These are phyloP conservation scores for Yponomeuta malinellus DNA, from an alignment of 2,888 invertebrate genomes.

Conservation along the genomic window DNA sequence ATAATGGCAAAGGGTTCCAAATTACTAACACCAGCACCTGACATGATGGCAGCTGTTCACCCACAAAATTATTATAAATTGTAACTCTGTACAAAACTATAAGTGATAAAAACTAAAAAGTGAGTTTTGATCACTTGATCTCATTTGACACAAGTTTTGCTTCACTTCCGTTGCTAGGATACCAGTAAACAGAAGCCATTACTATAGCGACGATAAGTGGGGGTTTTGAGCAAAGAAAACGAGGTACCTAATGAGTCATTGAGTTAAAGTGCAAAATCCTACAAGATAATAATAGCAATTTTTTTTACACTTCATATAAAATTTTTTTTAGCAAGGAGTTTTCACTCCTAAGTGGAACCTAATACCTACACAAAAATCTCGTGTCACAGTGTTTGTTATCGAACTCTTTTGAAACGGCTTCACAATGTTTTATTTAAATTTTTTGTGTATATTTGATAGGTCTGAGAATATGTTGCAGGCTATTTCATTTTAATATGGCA, in stretches of 20 bases:
- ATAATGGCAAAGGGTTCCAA: constrained; percentile 83
- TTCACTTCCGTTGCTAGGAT: constrained; percentile 4
- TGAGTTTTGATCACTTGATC: not conserved
- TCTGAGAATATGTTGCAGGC: no score
- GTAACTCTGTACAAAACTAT: constrained; percentile 15
- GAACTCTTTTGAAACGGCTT: no score
- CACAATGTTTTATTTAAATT: no score
- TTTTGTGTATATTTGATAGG: no score
- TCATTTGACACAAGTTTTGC: constrained; percentile 7
- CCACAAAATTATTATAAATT: not conserved
- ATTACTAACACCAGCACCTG: constrained; percentile 70
- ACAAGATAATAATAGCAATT: not conserved
- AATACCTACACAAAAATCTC: no score
- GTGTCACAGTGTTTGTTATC: no score
- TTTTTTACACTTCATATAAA: not conserved
- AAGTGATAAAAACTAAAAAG: constrained; percentile 15
- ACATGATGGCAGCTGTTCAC: not conserved
- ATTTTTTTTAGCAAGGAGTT: not conserved
- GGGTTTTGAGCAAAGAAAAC: constrained; percentile 5
- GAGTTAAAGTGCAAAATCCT: not conserved
- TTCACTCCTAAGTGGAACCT: no score
- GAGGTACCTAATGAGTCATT: not conserved
- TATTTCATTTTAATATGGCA: no score
- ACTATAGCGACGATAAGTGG: constrained; percentile 18
- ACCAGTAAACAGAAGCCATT: constrained; percentile 12